Evolutionary conservation across 1,140 invertebrate species (phyloP).

Genomic region (Elysia chlorotica): DNA sequence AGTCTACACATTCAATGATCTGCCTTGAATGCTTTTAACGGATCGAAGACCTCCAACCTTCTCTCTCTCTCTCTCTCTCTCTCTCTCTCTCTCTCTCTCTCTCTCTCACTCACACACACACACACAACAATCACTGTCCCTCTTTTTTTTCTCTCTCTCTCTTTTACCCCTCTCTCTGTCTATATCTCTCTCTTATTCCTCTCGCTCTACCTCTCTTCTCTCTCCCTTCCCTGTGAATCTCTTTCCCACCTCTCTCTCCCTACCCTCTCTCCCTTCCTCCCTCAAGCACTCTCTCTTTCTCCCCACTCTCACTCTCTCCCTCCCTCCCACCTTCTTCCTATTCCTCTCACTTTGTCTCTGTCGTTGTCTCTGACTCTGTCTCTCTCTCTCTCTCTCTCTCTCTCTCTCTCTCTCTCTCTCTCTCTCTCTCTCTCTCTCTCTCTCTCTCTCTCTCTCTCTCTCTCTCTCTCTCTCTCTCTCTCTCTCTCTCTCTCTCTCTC

Average conservation of each 20-base stretch:
- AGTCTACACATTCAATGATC: no score
- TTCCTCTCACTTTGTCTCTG: neutral
- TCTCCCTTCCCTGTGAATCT: neutral
- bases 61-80: neutral
- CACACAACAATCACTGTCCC: neutral
- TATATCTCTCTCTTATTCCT: neutral
- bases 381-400: neutral
- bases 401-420: neutral
- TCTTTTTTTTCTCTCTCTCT: neutral
- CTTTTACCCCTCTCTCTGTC: neutral
- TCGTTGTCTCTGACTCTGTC: neutral
- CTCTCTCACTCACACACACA: neutral
- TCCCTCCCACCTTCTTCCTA: neutral
- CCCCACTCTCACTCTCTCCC: no score
- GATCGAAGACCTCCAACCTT: no score
- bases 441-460: neutral
- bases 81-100: neutral
- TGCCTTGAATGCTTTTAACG: no score
- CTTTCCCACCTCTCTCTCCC: neutral
- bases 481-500: constrained; percentile 9
- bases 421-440: neutral
- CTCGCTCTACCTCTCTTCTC: neutral
- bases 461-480: constrained; percentile 5
- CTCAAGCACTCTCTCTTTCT: neutral
- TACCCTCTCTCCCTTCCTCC: neutral